Evolutionary conservation across 2,888 invertebrate genomes (phyloP), one percentile per base, ranked within the genome.

Genomic region (Lycophotia porphyrea): DNA sequence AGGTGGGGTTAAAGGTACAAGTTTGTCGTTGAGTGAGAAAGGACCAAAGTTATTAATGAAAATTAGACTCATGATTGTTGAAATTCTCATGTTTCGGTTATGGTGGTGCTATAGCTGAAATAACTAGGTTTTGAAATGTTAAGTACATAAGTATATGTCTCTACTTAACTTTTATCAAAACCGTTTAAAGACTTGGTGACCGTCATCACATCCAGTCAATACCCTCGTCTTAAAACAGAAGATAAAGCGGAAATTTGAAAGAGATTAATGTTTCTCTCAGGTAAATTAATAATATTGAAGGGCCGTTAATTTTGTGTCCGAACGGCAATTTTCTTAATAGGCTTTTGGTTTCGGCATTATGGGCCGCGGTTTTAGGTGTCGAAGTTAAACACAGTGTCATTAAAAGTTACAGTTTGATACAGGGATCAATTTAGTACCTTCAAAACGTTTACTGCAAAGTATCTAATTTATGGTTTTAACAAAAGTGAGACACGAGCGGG

Each of bases 231-330:
- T 63, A 49, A 76, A 82, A 71, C 67, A 76, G 61, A 76, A 88
- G 84, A 87, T 84, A 82, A 81, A 68, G 68, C 79, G 76, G 71
- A 87, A 89, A 82, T 87, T 85, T 84, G 82, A 88, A 88, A 81
- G 89, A 87, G 88, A 88, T 88, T 87, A 89, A 88, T 88, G 87
- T 81, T 88, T 61, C 76, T 78, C 80, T 78, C 84, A 88, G 86
- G 88, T 88, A 85, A 88, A 86, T 87, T 87, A 87, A 88, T 88
- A 88, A 86, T 86, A 87, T 88, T 82, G 86, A 87, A 70, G 66
- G 84, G 67, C 86, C 79, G 87, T 88, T 88, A 83, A 88, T 89
- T 87, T 84, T 87, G 80, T 58, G 84, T 81, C 72, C 68, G 44
- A 76, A 78, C 81, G 63, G 83, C 84, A 74, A 86, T 83, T 88